A percentile compares a stretch with the other conserved stretches of the same genome.
Evolutionary conservation across 2,888 invertebrate genomes (phyloP).

Genomic region (Ptychoptera contaminata): DNA sequence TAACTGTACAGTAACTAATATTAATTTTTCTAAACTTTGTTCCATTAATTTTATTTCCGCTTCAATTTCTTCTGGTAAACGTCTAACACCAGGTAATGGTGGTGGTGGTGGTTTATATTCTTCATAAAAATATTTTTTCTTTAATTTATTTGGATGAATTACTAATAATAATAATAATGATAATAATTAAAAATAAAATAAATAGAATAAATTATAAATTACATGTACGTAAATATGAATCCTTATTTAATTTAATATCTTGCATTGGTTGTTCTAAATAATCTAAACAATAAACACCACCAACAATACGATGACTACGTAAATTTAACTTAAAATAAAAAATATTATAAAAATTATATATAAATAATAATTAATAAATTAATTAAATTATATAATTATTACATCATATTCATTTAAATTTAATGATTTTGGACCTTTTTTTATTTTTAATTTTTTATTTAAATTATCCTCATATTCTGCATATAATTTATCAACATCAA

Average conservation of each 20-base stretch:
- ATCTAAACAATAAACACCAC: conserved; percentile 60
- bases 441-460: conserved; percentile 21
- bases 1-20: conserved; percentile 53
- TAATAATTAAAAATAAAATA: background rate
- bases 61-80: conserved; percentile 66
- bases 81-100: conserved; percentile 45
- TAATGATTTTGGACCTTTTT: conserved; percentile 23
- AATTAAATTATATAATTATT: background rate
- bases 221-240: conserved; percentile 28
- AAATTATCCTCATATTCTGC: conserved; percentile 28
- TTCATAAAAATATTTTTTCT: conserved; percentile 43
- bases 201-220: background rate
- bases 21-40: conserved; percentile 54
- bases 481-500: conserved; percentile 29
- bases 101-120: conserved; percentile 52
- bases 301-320: conserved; percentile 56
- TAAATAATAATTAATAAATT: background rate
- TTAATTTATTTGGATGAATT: conserved; percentile 34
- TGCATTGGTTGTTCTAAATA: conserved; percentile 64
- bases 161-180: conserved; percentile 15
- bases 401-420: conserved; percentile 40
- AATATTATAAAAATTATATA: too few species aligned
- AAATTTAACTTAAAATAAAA: conserved; percentile 34
- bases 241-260: conserved; percentile 24
- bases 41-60: conserved; percentile 60